Base-by-base conservation (phyloP, 2,888 invertebrate genomes). In the Mimas tiliae region DNA sequence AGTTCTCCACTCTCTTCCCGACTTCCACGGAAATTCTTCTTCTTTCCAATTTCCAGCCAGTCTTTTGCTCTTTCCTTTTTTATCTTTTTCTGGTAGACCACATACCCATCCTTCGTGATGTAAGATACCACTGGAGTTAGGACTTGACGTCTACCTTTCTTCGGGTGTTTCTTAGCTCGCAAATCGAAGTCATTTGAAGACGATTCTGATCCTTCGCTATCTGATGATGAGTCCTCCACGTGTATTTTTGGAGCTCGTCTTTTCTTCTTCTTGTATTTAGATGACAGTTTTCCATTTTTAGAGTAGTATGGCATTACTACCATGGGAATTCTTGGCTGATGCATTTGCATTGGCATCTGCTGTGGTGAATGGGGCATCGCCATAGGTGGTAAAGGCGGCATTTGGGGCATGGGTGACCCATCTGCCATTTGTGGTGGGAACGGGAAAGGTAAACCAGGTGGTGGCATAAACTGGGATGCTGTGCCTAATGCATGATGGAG, bases 61-160 rank as follows among this genome's bases (percentile, higher is more conserved):
- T 92, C 89, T 55, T 79, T 86, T 0, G 89, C 89, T 48, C 81
- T 87, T 1, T 90, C 86, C 33, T 85, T 89, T 69, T 85, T 87
- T 38, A 92, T 87, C 69, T 87, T 91, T 72, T 91, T 92, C 74
- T 91, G 89, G 67, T 89, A 93, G 0, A 91, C 83, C 3, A 91
- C 89, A 51, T 86, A 86, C 0, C 92, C 92, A 66, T 89, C 87
- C 62, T 87, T 87, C 0, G 91, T 91, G 0, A 93, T 83, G 58
- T 92, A 92, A 0, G 92, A 92, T 0, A 92, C 86, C 0, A 93
- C 89, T 1, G 92, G 92, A 7, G 90, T 91, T 1, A 93, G 70
- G 0, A 90, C 86, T 67, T 90, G 82, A 0, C 80, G 76, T 19
- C 78, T 75, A n/a, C 63, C 74, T 58, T 76, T 77, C 47, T 21